A percentile compares a stretch with the other conserved stretches of the same genome.
phyloP scores from a whole-genome alignment of 2,797 vertebrate genomes.

The Vespertilio murinus region DNA sequence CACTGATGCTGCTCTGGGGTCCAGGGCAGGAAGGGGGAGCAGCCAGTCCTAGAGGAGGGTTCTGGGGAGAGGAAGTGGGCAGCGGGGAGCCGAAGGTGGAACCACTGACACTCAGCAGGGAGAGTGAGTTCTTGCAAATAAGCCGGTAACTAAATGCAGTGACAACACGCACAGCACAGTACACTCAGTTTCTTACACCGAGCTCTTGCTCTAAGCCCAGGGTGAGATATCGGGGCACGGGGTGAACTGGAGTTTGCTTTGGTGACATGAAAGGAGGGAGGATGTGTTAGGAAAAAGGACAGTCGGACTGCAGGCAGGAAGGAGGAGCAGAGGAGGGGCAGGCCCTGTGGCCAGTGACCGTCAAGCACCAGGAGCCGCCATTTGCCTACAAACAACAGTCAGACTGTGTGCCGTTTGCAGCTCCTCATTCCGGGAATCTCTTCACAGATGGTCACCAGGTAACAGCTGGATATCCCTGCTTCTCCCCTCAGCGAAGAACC shows the following conservation, averaged over 20 bases:
- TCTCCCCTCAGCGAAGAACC: background rate
- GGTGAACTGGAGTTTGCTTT: background rate
- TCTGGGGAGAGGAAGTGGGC: background rate
- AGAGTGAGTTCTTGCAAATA: background rate
- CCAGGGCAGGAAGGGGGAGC: background rate
- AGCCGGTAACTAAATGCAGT: background rate
- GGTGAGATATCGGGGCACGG: background rate
- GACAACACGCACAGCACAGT: background rate
- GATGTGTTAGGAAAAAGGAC: background rate
- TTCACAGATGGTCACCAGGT: background rate
- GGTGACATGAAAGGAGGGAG: background rate
- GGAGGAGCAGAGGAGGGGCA: background rate
- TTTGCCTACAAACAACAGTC: constrained; percentile 43
- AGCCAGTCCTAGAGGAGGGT: background rate
- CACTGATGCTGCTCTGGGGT: background rate
- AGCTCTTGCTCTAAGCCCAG: background rate
- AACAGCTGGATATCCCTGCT: background rate
- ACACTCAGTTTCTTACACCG: background rate
- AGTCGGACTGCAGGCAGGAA: background rate
- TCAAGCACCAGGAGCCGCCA: background rate
- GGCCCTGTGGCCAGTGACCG: background rate
- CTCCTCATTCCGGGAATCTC: background rate
- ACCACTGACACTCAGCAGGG: background rate
- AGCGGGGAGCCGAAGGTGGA: no score
- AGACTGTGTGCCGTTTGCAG: background rate